phyloP scores from a whole-genome alignment of 2,888 invertebrate species.

The Drosophila barbarae region DNA sequence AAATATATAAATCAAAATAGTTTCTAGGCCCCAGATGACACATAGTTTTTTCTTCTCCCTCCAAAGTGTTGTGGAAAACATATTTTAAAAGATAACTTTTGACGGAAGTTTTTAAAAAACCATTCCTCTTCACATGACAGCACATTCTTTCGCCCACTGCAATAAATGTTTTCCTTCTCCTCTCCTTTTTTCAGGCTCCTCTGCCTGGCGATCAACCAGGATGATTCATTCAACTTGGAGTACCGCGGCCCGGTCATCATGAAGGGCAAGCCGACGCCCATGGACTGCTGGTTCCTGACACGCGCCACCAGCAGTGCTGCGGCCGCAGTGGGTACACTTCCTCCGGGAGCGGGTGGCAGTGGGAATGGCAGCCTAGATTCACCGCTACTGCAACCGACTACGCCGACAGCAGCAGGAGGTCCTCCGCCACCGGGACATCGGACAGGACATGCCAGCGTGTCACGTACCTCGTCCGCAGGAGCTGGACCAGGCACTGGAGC shows the following conservation, averaged over 20 bases:
- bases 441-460: constrained; percentile 57
- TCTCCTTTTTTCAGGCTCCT: constrained; percentile 85
- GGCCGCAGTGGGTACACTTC: constrained; percentile 30
- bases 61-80: neutral
- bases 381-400: constrained; percentile 62
- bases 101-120: neutral
- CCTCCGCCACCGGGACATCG: constrained; percentile 16
- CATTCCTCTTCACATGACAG: neutral
- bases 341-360: constrained; percentile 47
- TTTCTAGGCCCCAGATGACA: neutral
- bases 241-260: constrained; percentile 93
- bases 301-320: constrained; percentile 67
- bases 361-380: constrained; percentile 72
- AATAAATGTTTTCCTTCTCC: neutral
- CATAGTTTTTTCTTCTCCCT: neutral
- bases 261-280: constrained; percentile 96
- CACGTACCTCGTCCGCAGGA: constrained; percentile 65
- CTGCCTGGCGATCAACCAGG: constrained; percentile 89
- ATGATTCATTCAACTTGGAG: constrained; percentile 90
- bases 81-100: neutral
- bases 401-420: constrained; percentile 53
- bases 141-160: neutral
- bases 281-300: constrained; percentile 94
- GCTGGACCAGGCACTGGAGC: constrained; percentile 19
- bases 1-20: neutral